A percentile compares a stretch with the other conserved stretches of the same genome.
These are phyloP conservation scores for Wiebesia pumilae DNA, from an alignment of 1,140 invertebrate species.

Conservation along the genomic window DNA sequence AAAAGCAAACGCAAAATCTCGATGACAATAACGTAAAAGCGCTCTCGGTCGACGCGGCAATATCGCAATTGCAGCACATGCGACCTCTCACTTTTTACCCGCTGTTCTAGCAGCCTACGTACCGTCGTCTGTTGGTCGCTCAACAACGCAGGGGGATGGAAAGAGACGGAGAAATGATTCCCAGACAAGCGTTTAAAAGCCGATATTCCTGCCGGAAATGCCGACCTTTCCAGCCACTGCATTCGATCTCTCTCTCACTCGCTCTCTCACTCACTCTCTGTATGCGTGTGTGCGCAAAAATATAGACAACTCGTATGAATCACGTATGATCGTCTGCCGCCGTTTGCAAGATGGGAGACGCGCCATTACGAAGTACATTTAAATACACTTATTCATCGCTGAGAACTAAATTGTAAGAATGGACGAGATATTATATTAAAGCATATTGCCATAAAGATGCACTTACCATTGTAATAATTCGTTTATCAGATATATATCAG, in stretches of 20 bases:
- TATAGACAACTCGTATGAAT: conserved; percentile 35
- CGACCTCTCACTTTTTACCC: conserved; percentile 16
- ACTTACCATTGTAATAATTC: neutral
- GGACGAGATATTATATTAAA: neutral
- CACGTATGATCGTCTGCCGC: neutral
- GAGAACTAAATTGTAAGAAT: conserved; percentile 35
- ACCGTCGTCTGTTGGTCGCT: neutral
- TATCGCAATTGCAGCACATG: neutral
- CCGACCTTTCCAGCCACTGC: conserved; percentile 43
- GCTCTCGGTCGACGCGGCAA: no score
- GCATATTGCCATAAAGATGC: neutral
- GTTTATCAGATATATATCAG: neutral
- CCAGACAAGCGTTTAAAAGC: conserved; percentile 29
- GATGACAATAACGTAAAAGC: neutral
- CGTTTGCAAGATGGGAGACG: conserved; percentile 28
- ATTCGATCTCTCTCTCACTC: conserved; percentile 34
- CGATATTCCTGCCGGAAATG: conserved; percentile 48
- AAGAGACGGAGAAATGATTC: neutral
- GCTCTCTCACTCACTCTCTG: neutral
- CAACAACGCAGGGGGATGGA: neutral
- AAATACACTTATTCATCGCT: neutral
- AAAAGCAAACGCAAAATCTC: neutral
- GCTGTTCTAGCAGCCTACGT: conserved; percentile 6
- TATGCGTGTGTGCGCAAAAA: neutral
- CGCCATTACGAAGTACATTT: conserved; percentile 15